Conservation (phyloP, 1,140 invertebrate genomes). For the Eumeta japonica region DNA sequence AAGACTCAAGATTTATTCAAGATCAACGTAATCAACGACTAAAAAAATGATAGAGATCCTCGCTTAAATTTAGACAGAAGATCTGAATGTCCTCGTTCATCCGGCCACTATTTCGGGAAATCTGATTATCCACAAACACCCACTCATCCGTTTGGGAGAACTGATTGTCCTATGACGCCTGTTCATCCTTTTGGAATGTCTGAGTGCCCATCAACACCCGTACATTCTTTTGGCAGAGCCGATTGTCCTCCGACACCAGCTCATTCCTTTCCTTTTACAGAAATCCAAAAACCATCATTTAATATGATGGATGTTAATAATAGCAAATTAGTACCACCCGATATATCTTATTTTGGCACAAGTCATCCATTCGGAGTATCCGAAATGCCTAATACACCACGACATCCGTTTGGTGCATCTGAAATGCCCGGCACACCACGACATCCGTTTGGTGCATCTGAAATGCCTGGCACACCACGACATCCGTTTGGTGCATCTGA, state of each 20-base stretch:
- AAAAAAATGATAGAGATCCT: no score
- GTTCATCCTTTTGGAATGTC: background rate
- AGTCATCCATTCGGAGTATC: conserved; percentile 9
- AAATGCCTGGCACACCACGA: background rate
- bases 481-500: conserved; percentile 1
- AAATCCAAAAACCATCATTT: no score
- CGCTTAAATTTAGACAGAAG: conserved; percentile 12
- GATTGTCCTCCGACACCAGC: conserved; percentile 5
- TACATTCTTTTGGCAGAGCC: conserved; percentile 1
- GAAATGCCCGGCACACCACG: conserved; percentile 13
- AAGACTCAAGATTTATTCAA: no score
- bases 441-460: background rate
- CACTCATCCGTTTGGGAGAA: conserved; percentile 24
- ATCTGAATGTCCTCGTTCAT: conserved; percentile 12
- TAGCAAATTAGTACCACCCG: no score
- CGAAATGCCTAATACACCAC: conserved; percentile 9
- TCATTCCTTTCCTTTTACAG: no score
- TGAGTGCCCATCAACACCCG: conserved; percentile 1
- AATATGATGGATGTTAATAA: no score
- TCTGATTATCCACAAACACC: conserved; percentile 29
- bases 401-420: conserved; percentile 23
- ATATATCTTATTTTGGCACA: no score
- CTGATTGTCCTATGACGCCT: conserved; percentile 18
- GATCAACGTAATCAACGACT: no score
- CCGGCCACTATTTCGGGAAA: conserved; percentile 19